Evolutionary conservation across 2,797 vertebrate species (phyloP).

Genomic region (Acropternis orthonyx): DNA sequence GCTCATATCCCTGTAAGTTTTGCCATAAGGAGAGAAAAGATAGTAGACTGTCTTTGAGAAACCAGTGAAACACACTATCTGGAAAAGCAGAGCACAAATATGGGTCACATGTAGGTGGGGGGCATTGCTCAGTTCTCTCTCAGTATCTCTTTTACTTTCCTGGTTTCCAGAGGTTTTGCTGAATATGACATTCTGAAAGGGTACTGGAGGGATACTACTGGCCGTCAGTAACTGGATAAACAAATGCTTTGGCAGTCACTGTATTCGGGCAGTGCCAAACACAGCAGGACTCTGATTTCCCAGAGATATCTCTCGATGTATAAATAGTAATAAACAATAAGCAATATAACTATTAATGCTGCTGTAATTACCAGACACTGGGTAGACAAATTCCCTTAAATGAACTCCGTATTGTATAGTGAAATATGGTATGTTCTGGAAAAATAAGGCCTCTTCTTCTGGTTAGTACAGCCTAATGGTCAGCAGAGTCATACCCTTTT

Average conservation of each 20-base stretch:
- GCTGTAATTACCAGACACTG: conserved; percentile 13
- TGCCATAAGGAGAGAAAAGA: background rate
- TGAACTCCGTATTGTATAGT: background rate
- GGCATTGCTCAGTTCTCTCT: background rate
- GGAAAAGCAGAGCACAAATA: background rate
- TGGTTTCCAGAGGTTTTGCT: conserved; percentile 9
- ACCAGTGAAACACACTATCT: background rate
- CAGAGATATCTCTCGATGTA: background rate
- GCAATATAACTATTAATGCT: background rate
- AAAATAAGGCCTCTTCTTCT: background rate
- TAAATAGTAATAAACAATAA: background rate
- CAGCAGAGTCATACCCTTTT: conserved; percentile 10
- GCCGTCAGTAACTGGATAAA: background rate
- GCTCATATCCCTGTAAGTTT: background rate
- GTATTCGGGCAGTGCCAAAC: background rate
- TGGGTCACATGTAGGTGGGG: background rate
- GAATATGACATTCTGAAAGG: conserved; percentile 7
- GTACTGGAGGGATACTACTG: background rate
- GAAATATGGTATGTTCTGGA: conserved; percentile 21
- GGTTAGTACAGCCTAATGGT: background rate
- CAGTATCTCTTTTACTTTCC: background rate
- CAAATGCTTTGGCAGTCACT: background rate
- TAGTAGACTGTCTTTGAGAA: background rate
- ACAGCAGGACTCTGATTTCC: background rate
- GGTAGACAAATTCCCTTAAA: background rate